Percentiles rank a stretch among this genome's conserved stretches.
These are phyloP conservation scores for Cassiopea xamachana DNA, from an alignment of 30 jellyfish, hydroid and myxozoan genomes.

Conservation along the genomic window DNA sequence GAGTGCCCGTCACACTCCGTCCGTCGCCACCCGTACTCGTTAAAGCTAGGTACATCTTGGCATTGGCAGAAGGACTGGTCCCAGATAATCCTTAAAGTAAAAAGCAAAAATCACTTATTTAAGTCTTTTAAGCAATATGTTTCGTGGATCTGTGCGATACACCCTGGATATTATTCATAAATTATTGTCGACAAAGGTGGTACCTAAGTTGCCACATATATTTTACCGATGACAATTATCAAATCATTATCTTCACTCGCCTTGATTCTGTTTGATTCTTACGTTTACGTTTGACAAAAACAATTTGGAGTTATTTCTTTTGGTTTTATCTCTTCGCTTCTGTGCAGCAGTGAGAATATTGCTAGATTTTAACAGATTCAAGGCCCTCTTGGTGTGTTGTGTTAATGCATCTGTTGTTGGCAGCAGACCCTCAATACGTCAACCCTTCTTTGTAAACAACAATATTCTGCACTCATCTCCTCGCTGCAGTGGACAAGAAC, in stretches of 20 bases:
- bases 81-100: too few relatives aligned
- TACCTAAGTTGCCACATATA: background rate
- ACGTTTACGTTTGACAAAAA: too few relatives aligned
- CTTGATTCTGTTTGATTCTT: background rate
- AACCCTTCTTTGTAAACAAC: constrained; percentile 52
- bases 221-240: background rate
- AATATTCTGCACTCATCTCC: constrained; percentile 36
- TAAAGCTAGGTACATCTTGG: too few relatives aligned
- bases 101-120: too few relatives aligned
- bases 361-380: background rate
- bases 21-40: too few relatives aligned
- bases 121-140: too few relatives aligned
- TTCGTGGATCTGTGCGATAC: too few relatives aligned
- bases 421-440: constrained; percentile 45
- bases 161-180: background rate
- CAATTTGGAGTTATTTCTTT: too few relatives aligned
- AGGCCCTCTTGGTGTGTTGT: constrained; percentile 48
- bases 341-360: too few relatives aligned
- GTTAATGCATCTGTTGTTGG: constrained; percentile 51
- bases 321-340: too few relatives aligned
- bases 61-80: too few relatives aligned
- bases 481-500: constrained; percentile 31
- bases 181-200: background rate
- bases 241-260: constrained; percentile 21
- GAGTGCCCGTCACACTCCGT: too few relatives aligned